These are phyloP conservation scores for Gambusia yucatana DNA, from an alignment of 2,797 vertebrate genomes.

Conservation along the genomic window DNA sequence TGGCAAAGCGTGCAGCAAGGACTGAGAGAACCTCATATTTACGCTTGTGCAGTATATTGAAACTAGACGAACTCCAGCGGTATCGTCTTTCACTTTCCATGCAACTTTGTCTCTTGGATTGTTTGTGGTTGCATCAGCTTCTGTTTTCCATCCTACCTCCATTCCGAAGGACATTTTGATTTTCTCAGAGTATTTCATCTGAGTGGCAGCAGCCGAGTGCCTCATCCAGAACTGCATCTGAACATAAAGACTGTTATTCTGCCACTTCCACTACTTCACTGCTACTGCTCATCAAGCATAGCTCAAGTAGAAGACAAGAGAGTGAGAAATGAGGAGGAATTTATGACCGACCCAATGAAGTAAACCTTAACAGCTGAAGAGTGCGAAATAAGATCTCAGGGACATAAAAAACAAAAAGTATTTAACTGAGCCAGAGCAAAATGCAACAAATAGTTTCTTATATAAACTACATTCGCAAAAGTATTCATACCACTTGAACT, in stretches of 20 bases:
- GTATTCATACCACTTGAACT: neutral
- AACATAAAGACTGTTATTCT: slow-evolving; percentile 10
- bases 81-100: slow-evolving; percentile 1
- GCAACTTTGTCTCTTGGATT: slow-evolving; percentile 2
- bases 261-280: slow-evolving; percentile 7
- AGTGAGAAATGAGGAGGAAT: neutral
- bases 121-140: neutral
- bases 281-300: neutral
- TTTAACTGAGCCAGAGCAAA: neutral
- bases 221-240: slow-evolving; percentile 21
- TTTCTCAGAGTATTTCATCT: slow-evolving; percentile 21
- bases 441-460: neutral
- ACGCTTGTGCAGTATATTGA: neutral
- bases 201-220: slow-evolving; percentile 6
- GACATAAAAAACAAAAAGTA: neutral
- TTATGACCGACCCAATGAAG: neutral
- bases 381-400: slow-evolving; percentile 5
- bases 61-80: neutral
- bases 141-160: slow-evolving; percentile 35
- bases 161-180: slow-evolving; percentile 12
- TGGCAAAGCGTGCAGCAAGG: slow-evolving; percentile 60
- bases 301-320: neutral
- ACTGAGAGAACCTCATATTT: slow-evolving; percentile 7
- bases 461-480: neutral
- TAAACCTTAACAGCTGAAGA: neutral